Percentiles rank a stretch among this genome's conserved stretches.
These are phyloP conservation scores for Campoplex capitator DNA, from an alignment of 2,888 invertebrate genomes.

Conservation along the genomic window DNA sequence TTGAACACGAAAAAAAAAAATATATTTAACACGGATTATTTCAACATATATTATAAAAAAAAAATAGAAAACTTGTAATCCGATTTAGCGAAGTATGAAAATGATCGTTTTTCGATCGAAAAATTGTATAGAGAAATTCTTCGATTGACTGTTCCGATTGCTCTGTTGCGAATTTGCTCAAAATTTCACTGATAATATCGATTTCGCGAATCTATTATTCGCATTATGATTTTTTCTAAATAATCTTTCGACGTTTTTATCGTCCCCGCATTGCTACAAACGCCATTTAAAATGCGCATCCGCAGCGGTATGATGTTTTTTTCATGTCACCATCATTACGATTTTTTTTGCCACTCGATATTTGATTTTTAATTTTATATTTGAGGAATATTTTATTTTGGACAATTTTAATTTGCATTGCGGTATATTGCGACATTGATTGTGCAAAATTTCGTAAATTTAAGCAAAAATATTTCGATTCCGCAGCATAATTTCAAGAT, in stretches of 20 bases:
- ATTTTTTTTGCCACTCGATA: not conserved
- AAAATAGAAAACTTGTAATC: no score
- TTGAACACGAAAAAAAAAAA: not conserved
- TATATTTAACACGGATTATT: no score
- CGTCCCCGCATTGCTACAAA: constrained; percentile 47
- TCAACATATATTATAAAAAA: no score
- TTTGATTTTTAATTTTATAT: not conserved
- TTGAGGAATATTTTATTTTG: no score
- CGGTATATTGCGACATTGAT: no score
- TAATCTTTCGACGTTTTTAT: constrained; percentile 43
- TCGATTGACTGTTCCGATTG: no score
- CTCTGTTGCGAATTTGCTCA: no score
- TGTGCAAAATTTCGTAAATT: not conserved
- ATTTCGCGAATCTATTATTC: not conserved
- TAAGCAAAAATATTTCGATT: not conserved
- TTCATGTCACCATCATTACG: constrained; percentile 2
- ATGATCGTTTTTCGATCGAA: no score
- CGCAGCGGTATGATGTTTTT: constrained; percentile 6
- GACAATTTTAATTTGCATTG: no score
- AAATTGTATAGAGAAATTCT: no score
- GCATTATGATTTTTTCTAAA: not conserved
- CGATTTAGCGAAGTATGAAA: no score
- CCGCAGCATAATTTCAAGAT: not conserved
- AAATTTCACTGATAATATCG: no score
- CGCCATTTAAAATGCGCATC: constrained; percentile 45